Percentiles rank a stretch among this genome's conserved stretches.
phyloP scores from a whole-genome alignment of 2,113 vertebrate genomes.

The Desmodus rotundus region DNA sequence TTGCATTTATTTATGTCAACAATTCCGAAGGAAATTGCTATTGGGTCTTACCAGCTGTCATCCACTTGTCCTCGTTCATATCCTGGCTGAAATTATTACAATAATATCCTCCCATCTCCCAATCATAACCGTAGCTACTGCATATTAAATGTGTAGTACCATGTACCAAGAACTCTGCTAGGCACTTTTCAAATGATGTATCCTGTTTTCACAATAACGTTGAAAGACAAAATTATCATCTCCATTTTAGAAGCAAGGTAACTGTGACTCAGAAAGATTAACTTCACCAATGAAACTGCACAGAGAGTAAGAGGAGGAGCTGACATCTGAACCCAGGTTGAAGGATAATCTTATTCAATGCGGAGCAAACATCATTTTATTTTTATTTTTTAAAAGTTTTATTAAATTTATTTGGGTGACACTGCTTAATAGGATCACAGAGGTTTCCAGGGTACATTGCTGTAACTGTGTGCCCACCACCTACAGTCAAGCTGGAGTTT shows the following conservation, averaged over 20 bases:
- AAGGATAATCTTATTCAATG: background rate
- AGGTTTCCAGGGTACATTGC: too few species aligned
- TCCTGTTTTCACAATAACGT: background rate
- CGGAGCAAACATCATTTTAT: background rate
- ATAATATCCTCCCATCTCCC: background rate
- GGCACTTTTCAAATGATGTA: background rate
- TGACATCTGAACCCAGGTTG: background rate
- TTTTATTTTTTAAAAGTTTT: too few species aligned
- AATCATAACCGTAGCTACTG: background rate
- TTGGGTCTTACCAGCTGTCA: conserved; percentile 45
- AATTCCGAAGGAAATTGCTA: conserved; percentile 61
- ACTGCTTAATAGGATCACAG: too few species aligned
- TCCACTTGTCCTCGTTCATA: conserved; percentile 35
- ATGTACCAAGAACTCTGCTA: background rate
- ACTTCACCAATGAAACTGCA: background rate
- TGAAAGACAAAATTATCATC: background rate
- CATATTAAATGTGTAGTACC: background rate
- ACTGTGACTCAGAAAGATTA: background rate
- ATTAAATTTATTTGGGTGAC: too few species aligned
- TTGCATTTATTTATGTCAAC: conserved; percentile 61
- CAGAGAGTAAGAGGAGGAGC: background rate
- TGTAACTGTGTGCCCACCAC: too few species aligned
- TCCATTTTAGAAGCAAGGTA: background rate
- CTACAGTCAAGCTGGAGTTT: background rate
- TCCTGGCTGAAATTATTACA: conserved; percentile 37